Percentiles rank a stretch among this genome's conserved stretches.
These are phyloP conservation scores for Myioborus miniatus DNA, from an alignment of 2,797 vertebrate genomes.

Conservation along the genomic window DNA sequence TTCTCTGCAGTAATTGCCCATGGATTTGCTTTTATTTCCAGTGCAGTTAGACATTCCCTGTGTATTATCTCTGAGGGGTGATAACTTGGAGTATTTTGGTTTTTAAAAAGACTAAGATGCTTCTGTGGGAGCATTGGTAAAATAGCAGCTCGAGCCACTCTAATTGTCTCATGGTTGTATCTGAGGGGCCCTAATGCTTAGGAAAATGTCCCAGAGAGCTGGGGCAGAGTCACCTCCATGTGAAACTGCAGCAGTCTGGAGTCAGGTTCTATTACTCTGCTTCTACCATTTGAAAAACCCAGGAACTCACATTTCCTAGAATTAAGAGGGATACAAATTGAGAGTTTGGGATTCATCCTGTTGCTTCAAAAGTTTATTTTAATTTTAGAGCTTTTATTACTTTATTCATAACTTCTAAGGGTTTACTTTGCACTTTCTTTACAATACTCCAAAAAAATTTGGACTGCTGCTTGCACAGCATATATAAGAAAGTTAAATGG, in stretches of 20 bases:
- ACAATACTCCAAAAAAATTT: not conserved
- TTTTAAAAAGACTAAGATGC: not conserved
- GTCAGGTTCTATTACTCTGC: not conserved
- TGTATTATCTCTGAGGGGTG: not conserved
- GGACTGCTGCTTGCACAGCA: not conserved
- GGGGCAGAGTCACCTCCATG: not conserved
- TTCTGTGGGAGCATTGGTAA: not conserved
- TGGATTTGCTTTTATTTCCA: constrained; percentile 34
- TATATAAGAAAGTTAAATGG: not conserved
- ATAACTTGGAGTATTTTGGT: not conserved
- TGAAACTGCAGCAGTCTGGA: not conserved
- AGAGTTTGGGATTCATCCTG: not conserved
- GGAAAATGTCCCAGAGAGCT: not conserved
- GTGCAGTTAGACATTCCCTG: not conserved
- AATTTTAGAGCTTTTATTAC: not conserved
- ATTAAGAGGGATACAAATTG: not conserved
- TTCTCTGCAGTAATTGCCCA: not conserved
- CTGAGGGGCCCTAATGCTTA: not conserved
- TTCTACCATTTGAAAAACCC: not conserved
- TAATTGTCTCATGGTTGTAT: not conserved
- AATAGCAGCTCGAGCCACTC: not conserved
- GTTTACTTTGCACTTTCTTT: not conserved
- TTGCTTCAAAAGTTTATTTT: not conserved
- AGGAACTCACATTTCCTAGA: not conserved
- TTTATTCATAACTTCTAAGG: not conserved